Evolutionary conservation across 2,888 invertebrate genomes (phyloP).

Genomic region (Himalopsyche japonica): DNA sequence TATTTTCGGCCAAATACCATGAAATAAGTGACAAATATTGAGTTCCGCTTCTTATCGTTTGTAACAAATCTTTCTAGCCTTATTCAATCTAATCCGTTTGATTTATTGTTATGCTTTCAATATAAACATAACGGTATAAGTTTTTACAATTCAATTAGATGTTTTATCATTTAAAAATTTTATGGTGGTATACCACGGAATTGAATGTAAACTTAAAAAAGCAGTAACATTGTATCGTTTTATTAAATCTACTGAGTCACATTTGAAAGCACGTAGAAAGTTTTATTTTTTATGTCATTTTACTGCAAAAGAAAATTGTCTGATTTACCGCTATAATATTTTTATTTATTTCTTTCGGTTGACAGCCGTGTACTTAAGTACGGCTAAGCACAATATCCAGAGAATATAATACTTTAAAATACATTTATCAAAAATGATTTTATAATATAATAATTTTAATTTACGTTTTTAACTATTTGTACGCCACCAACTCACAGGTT

Average conservation of each 20-base stretch:
- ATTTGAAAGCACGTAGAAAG: neutral
- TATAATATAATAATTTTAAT: no score
- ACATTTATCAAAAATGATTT: no score
- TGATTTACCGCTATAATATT: neutral
- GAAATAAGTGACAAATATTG: neutral
- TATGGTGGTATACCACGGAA: neutral
- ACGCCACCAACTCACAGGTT: no score
- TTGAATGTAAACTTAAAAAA: neutral
- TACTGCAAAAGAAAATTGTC: neutral
- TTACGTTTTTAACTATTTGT: no score
- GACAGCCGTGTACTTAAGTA: neutral
- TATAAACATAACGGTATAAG: neutral
- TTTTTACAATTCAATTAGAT: neutral
- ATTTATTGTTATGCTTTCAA: neutral
- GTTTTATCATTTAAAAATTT: neutral
- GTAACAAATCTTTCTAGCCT: neutral
- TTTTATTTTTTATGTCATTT: neutral
- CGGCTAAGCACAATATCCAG: neutral
- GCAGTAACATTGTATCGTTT: neutral
- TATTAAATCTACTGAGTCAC: neutral
- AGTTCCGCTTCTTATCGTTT: neutral
- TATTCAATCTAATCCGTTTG: neutral
- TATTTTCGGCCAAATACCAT: neutral
- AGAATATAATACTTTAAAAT: neutral
- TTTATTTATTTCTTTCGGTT: neutral